Base-by-base conservation (phyloP, 1,140 invertebrate genomes). In the Arctopsyche grandis region DNA sequence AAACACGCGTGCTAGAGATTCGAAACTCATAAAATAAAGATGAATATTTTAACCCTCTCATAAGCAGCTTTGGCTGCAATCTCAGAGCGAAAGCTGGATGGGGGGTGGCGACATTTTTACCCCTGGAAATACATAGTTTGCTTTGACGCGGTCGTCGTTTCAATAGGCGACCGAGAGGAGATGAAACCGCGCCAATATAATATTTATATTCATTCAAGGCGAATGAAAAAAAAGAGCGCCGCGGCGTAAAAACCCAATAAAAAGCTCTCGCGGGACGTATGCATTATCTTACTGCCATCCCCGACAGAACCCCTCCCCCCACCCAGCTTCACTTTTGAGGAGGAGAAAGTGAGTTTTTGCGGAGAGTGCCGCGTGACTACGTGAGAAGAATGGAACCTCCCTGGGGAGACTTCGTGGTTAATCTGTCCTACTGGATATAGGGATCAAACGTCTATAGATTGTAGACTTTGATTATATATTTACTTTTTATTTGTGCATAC, bases 111-210 rank as follows among this genome's bases (percentile, higher is more conserved):
- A 26, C 38, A 10, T 66, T 70, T 70, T 70, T n/a, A n/a, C n/a
- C 69, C 16, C 21, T 70, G 29, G 24, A 43, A 38, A 10, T 14
- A 14, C 21, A 22, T 70, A 70, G 69, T 70, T 70, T 44, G 38
- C 69, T 44, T 26, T 70, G 69, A 19, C 24, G 69, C 12, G 24
- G 69, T 9, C 19, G 26, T 63, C 77, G n/a, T n/a, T n/a, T 73
- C 77, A 74, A 79, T 74, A 74, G 69, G 26, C 24, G 38, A 74
- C 70, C 24, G 22, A 22, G 77, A 63, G n/a, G 26, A 73, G 73
- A 74, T 74, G 69, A 79, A 74, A 79, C 77, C 77, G 69, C 66
- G 69, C 12, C 48, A 52, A 66, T 79, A 73, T 73, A 60, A 79
- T 79, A 79, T 79, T 79, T 73, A 79, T 79, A 79, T 78, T 69